Conservation (phyloP, 2,113 vertebrate species). For the Aegotheles bennettii region DNA sequence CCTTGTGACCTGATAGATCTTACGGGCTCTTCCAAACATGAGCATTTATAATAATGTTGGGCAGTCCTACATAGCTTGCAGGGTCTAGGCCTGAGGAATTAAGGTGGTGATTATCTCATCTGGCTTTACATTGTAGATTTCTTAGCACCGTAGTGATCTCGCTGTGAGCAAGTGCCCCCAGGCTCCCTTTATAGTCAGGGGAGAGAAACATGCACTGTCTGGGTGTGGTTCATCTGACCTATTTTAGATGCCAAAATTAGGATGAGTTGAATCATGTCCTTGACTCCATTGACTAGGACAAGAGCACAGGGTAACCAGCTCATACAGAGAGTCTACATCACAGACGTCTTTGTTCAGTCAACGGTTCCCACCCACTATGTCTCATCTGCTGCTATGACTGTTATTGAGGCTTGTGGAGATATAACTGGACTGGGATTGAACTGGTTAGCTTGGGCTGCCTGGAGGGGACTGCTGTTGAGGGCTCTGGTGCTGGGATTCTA, state of each 20-base stretch:
- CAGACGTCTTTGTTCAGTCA: not conserved
- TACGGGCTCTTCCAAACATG: not conserved
- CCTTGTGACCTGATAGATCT: not conserved
- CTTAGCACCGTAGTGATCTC: not conserved
- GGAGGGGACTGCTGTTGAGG: not conserved
- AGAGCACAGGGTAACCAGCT: not conserved
- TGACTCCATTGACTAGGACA: rapidly evolving
- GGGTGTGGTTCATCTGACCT: not conserved
- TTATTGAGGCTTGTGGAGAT: not conserved
- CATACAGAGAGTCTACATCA: rapidly evolving
- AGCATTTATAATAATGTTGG: not conserved
- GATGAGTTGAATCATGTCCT: not conserved
- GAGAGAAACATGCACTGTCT: not conserved
- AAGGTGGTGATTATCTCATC: not conserved
- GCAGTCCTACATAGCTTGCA: not conserved
- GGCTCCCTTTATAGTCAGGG: not conserved
- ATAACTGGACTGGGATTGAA: not conserved
- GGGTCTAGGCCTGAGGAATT: not conserved
- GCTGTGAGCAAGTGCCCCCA: not conserved
- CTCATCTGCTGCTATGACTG: not conserved
- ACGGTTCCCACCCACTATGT: not conserved
- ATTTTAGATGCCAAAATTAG: not conserved
- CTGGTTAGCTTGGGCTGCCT: not conserved
- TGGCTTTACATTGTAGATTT: not conserved
- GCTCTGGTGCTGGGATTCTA: not conserved